Percentiles rank a stretch among this genome's conserved stretches.
phyloP scores from a whole-genome alignment of 2,888 invertebrate genomes.

The Amblyjoppa proteus region DNA sequence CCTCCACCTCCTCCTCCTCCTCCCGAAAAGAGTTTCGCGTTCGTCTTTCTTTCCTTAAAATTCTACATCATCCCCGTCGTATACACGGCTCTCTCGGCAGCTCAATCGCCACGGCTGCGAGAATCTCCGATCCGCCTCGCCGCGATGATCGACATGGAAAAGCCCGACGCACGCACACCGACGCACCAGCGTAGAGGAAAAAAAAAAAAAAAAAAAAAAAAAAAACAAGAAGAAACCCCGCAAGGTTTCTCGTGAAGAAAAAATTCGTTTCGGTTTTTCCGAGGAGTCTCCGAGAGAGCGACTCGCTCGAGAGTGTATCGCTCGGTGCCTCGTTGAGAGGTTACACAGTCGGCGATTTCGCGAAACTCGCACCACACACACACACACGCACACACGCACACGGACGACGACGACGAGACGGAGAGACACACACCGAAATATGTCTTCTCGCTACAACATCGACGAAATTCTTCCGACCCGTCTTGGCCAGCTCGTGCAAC shows the following conservation, averaged over 20 bases:
- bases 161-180: constrained; percentile 1
- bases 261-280: neutral
- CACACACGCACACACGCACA: too few species aligned
- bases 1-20: neutral
- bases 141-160: constrained; percentile 8
- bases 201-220: constrained; percentile 31
- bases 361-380: constrained; percentile 33
- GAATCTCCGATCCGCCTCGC: constrained; percentile 1
- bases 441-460: constrained; percentile 23
- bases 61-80: constrained; percentile 7
- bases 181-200: constrained; percentile 12
- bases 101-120: constrained; percentile 8
- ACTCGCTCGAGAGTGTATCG: constrained; percentile 4
- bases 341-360: constrained; percentile 66
- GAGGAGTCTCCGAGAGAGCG: constrained; percentile 42
- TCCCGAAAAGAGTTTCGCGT: neutral
- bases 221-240: neutral
- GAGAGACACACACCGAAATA: neutral
- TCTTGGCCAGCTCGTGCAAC: too few species aligned
- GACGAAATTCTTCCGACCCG: neutral
- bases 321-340: constrained; percentile 58
- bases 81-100: neutral
- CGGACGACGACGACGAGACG: too few species aligned
- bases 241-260: neutral
- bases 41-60: neutral